Evolutionary conservation across 2,888 invertebrate species (phyloP).

Genomic region (Drosophila suboccidentalis): DNA sequence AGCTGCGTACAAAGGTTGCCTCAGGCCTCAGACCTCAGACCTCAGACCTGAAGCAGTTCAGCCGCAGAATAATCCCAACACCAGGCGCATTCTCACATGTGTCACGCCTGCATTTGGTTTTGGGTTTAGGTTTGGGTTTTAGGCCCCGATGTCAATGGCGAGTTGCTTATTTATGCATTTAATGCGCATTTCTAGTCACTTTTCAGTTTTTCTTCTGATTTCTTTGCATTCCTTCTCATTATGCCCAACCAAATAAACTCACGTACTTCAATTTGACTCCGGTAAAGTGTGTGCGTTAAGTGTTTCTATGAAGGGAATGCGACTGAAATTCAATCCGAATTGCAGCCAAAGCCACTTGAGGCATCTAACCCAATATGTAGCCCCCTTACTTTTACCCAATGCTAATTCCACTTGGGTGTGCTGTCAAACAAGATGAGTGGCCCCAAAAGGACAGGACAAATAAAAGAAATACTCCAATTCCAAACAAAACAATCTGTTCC

Average conservation of each 20-base stretch:
- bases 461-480: background rate
- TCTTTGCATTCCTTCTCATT: constrained; percentile 15
- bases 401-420: constrained; percentile 61
- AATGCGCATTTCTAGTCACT: constrained; percentile 61
- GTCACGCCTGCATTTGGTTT: constrained; percentile 35
- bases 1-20: constrained; percentile 40
- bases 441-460: constrained; percentile 29
- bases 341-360: constrained; percentile 48
- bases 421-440: constrained; percentile 55
- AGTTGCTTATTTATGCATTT: constrained; percentile 55
- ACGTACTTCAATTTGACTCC: constrained; percentile 63
- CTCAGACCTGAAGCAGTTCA: constrained; percentile 17
- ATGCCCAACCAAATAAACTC: constrained; percentile 59
- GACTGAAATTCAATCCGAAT: constrained; percentile 48
- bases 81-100: constrained; percentile 69
- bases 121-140: constrained; percentile 8
- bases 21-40: constrained; percentile 6
- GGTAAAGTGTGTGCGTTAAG: constrained; percentile 47
- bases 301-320: constrained; percentile 51
- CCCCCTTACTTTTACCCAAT: constrained; percentile 3
- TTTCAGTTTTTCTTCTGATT: constrained; percentile 4
- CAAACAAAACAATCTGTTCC: background rate
- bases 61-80: constrained; percentile 73
- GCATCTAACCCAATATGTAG: constrained; percentile 14
- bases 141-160: constrained; percentile 13